These are phyloP conservation scores for Ylistrum balloti DNA, from an alignment of 1,140 invertebrate species.

Conservation along the genomic window DNA sequence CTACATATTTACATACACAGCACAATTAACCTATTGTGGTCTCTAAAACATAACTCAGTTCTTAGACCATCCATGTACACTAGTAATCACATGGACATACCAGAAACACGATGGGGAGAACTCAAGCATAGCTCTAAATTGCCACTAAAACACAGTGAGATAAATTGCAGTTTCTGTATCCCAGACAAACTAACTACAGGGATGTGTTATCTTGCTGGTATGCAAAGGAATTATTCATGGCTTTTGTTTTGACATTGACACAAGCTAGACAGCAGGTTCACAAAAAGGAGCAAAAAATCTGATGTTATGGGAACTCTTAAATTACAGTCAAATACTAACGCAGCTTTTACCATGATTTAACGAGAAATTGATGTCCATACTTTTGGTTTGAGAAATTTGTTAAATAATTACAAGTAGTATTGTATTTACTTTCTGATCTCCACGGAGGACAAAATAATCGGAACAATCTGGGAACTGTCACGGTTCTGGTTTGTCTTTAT, in stretches of 20 bases:
- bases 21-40: too few relatives aligned
- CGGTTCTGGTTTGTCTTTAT: too few relatives aligned
- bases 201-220: background rate
- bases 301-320: background rate
- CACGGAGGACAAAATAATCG: background rate
- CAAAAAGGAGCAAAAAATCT: background rate
- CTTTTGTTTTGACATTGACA: conserved; percentile 39
- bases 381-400: background rate
- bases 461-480: background rate
- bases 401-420: background rate
- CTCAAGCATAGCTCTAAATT: background rate
- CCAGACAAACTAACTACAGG: background rate
- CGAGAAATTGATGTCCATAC: background rate
- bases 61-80: too few relatives aligned
- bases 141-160: background rate
- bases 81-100: conserved; percentile 3
- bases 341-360: background rate
- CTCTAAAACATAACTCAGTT: too few relatives aligned
- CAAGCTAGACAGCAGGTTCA: conserved; percentile 1
- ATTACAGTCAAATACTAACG: background rate
- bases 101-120: background rate
- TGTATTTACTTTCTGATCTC: background rate
- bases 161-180: background rate
- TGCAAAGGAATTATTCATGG: background rate
- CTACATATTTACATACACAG: too few relatives aligned